Percentiles rank a stretch among this genome's conserved stretches.
These are phyloP conservation scores for Chromoteleia sp. DNA, from an alignment of 2,888 invertebrate species.

Conservation along the genomic window DNA sequence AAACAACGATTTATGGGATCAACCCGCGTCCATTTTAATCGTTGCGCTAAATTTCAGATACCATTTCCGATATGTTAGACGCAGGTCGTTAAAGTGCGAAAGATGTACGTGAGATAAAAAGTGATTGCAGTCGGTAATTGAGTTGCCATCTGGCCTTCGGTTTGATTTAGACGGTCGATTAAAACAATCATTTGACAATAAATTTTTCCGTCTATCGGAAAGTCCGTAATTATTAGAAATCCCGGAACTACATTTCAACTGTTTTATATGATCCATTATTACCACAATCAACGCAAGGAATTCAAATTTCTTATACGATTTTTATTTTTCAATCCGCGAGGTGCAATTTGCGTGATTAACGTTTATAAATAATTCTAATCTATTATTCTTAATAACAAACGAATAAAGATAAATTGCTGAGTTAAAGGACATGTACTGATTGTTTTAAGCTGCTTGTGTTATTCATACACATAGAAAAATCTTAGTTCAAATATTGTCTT, in stretches of 20 bases:
- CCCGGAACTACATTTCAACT: constrained; percentile 33
- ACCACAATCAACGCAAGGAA: constrained; percentile 1
- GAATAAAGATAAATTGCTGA: not conserved
- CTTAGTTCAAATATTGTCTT: no score
- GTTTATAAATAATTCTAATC: not conserved
- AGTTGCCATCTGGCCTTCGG: constrained; percentile 26
- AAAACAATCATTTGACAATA: constrained; percentile 43
- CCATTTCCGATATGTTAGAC: constrained; percentile 3
- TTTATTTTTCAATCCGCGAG: not conserved
- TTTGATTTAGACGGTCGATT: constrained; percentile 43
- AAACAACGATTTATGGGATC: constrained; percentile 5
- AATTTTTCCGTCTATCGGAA: constrained; percentile 33
- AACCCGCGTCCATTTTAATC: not conserved
- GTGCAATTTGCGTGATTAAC: constrained; percentile 11
- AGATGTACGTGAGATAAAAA: constrained; percentile 28
- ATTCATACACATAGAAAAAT: no score
- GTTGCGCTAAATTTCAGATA: not conserved
- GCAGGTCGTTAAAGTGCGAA: constrained; percentile 1
- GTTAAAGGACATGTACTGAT: not conserved
- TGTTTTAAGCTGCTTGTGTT: not conserved
- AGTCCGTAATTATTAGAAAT: constrained; percentile 36
- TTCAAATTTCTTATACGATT: constrained; percentile 18
- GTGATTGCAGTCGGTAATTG: constrained; percentile 28
- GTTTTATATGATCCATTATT: constrained; percentile 22
- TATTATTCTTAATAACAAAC: not conserved